Conservation (phyloP, 1,140 invertebrate genomes). For the Cherax destructor region DNA sequence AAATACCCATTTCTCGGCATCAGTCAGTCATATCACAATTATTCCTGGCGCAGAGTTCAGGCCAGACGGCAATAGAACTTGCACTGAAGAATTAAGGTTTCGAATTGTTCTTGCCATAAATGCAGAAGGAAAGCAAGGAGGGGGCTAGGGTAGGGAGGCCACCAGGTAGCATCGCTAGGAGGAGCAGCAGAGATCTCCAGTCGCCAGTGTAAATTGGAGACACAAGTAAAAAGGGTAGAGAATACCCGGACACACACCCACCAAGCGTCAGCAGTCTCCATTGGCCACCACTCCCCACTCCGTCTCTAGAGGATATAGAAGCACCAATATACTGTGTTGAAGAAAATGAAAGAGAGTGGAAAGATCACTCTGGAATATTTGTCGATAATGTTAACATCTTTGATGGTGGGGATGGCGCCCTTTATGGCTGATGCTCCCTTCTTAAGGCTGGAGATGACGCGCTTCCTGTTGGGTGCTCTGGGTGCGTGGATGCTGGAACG, state of each 20-base stretch:
- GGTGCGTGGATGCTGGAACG: slow-evolving; percentile 65
- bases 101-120: background rate
- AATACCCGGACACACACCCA: slow-evolving; percentile 4
- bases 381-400: slow-evolving; percentile 98
- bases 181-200: background rate
- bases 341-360: slow-evolving; percentile 94
- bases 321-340: slow-evolving; percentile 95
- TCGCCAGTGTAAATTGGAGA: background rate
- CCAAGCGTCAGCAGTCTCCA: background rate
- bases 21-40: background rate
- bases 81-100: background rate
- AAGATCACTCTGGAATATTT: slow-evolving; percentile 96
- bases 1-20: background rate
- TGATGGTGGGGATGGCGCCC: slow-evolving; percentile 88
- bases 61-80: background rate
- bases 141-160: background rate
- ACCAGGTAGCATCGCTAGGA: background rate
- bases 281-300: background rate
- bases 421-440: slow-evolving; percentile 73
- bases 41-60: background rate
- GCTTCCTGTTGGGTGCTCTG: slow-evolving; percentile 50
- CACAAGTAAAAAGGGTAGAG: background rate
- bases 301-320: slow-evolving; percentile 85
- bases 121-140: background rate
- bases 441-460: slow-evolving; percentile 73